Percentiles rank a stretch among this genome's conserved stretches.
These are phyloP conservation scores for Tiliqua scincoides DNA, from an alignment of 2,113 vertebrate genomes.

Conservation along the genomic window DNA sequence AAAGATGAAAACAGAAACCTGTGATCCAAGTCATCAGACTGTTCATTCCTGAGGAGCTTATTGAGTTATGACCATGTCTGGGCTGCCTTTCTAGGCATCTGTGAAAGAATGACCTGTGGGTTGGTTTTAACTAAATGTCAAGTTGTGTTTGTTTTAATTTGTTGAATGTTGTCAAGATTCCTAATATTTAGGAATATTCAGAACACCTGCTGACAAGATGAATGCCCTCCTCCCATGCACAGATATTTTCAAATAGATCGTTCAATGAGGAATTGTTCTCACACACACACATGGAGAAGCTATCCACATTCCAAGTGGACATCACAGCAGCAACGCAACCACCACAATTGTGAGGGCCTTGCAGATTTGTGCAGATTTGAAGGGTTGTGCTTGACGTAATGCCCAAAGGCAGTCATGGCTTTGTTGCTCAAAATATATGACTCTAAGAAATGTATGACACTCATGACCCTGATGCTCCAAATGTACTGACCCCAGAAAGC, in stretches of 20 bases:
- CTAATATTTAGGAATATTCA: too few species aligned
- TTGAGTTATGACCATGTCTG: not conserved
- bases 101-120: too few species aligned
- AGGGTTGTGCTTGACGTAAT: not conserved
- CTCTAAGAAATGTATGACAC: too few species aligned
- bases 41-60: not conserved
- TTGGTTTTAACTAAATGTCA: too few species aligned
- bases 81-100: not conserved
- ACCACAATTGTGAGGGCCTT: not conserved
- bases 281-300: too few species aligned
- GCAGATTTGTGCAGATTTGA: not conserved
- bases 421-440: too few species aligned
- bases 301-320: too few species aligned
- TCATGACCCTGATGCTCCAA: not conserved
- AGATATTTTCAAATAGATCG: not conserved
- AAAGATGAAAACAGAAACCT: constrained; percentile 30
- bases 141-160: too few species aligned
- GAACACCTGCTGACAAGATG: too few species aligned
- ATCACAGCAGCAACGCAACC: too few species aligned
- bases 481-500: not conserved
- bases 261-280: not conserved
- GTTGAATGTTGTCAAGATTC: too few species aligned
- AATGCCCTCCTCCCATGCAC: too few species aligned
- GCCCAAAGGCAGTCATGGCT: not conserved
- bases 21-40: not conserved